Conservation (phyloP, 2,797 vertebrate genomes). For the Sorex maritimensis region DNA sequence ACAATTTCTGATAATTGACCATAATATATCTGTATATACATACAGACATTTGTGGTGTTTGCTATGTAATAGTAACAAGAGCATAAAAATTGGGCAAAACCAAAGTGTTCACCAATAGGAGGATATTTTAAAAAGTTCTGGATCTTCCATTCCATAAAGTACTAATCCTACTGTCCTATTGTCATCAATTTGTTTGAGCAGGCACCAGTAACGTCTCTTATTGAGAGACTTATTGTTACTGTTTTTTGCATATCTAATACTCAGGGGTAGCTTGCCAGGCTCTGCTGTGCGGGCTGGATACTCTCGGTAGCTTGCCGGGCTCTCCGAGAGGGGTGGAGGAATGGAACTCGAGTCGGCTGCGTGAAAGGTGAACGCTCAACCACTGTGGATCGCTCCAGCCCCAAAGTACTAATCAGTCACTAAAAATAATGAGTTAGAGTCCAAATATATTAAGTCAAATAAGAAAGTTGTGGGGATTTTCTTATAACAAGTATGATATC, state of each 20-base stretch:
- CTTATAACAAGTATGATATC: neutral
- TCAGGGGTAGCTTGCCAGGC: too few species aligned
- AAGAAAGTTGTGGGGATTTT: neutral
- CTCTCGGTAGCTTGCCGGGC: too few species aligned
- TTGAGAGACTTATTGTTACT: too few species aligned
- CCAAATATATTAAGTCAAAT: neutral
- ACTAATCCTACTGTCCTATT: too few species aligned
- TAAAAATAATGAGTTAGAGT: conserved; percentile 34
- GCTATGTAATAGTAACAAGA: neutral
- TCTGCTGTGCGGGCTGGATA: too few species aligned
- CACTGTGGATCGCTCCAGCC: too few species aligned
- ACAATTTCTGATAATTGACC: neutral
- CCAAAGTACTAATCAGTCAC: neutral
- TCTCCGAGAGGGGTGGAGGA: too few species aligned
- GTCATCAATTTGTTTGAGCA: too few species aligned
- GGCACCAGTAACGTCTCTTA: too few species aligned
- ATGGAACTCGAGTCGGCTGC: too few species aligned
- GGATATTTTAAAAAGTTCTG: neutral
- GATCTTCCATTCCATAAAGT: neutral
- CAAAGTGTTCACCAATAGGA: neutral
- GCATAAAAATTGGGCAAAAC: conserved; percentile 36
- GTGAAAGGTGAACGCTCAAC: too few species aligned
- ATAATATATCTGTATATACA: neutral
- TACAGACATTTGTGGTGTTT: neutral
- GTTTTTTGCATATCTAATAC: too few species aligned